Percentiles rank a stretch among this genome's conserved stretches.
phyloP scores from a whole-genome alignment of 2,888 invertebrate species.

The Drosophila bunnanda region DNA sequence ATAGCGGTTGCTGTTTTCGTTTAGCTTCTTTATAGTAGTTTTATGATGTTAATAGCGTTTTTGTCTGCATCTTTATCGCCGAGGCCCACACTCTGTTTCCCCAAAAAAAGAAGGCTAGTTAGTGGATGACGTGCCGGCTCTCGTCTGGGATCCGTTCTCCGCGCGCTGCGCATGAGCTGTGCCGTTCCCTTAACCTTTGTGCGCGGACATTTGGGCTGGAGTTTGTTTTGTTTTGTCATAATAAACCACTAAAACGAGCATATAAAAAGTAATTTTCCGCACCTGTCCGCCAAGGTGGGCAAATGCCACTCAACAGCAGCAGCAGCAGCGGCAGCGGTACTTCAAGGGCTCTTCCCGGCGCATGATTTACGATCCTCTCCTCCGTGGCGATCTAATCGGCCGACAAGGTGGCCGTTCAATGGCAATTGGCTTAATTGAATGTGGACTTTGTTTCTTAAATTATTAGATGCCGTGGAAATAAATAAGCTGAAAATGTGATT shows the following conservation, averaged over 20 bases:
- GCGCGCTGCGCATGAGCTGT: slow-evolving; percentile 66
- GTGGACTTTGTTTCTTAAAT: slow-evolving; percentile 14
- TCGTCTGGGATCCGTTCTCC: slow-evolving; percentile 16
- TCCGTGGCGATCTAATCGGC: slow-evolving; percentile 63
- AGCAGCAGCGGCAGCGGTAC: slow-evolving; percentile 63
- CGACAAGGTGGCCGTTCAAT: slow-evolving; percentile 57
- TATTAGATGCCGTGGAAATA: slow-evolving; percentile 35
- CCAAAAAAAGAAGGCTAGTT: slow-evolving; percentile 32
- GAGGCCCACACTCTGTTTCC: slow-evolving; percentile 45
- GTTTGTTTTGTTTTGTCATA: slow-evolving; percentile 75
- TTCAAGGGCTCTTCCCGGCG: slow-evolving; percentile 62
- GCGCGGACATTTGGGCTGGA: slow-evolving; percentile 60
- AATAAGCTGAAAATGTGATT: slow-evolving; percentile 27
- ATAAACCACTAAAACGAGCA: slow-evolving; percentile 81
- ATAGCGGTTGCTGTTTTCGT: slow-evolving; percentile 77
- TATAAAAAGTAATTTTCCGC: slow-evolving; percentile 83
- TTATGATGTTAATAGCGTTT: slow-evolving; percentile 72
- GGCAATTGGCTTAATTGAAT: slow-evolving; percentile 67
- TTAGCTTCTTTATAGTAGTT: slow-evolving; percentile 70
- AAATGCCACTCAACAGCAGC: slow-evolving; percentile 55
- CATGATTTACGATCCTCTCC: slow-evolving; percentile 68
- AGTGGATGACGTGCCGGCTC: slow-evolving; percentile 26
- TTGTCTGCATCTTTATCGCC: slow-evolving; percentile 64
- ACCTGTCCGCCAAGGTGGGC: slow-evolving; percentile 76
- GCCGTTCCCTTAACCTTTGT: slow-evolving; percentile 49